Evolutionary conservation across 1,140 invertebrate genomes (phyloP), one percentile per base, ranked within the genome.

Genomic region (Drosophila truncata): DNA sequence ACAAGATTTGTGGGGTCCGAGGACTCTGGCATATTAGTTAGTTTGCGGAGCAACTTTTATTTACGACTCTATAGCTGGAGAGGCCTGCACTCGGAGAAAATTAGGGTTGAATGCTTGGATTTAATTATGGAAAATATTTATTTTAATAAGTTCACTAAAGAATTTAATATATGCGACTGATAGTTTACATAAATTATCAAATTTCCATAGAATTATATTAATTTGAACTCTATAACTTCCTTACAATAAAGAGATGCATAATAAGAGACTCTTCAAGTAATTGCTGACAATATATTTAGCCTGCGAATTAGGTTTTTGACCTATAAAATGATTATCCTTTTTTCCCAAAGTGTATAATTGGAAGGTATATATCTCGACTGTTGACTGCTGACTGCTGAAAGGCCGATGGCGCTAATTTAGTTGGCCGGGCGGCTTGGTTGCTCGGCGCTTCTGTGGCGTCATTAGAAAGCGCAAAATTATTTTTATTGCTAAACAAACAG

Each of bases 401-500:
- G 50, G 66, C 79, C 67, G 64, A 18, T 52, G 81, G 78, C 78
- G 49, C 50, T 69, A 75, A 71, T 78, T 88, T 78, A 88, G 80
- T 74, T 78, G 67, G 76, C 64, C 63, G 71, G 64, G 4, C 50
- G 18, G 64, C 20, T 14, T n/a, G n/a, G 20, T 35, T 20, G 8
- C 72, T 54, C 11, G n/a, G 46, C 66, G 65, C 46, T 72, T 67
- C 54, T 70, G 65, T 16, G 50, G 77, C 84, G 58, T 87, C 84
- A 87, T 87, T 84, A 88, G 83, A 88, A 72, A 70, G 73, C 77
- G 74, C 33, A 80, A 80, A 87, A 87, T 83, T 65, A 87, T 87
- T 87, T 76, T 87, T 88, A 87, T 83, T 64, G 72, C 83, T 84
- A 88, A 84, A 54, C 83, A 87, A 87, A 88, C 80, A 84, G 82